Evolutionary conservation across 2,888 invertebrate genomes (phyloP), one percentile per base, ranked within the genome.

Genomic region (Bembecia ichneumoniformis): DNA sequence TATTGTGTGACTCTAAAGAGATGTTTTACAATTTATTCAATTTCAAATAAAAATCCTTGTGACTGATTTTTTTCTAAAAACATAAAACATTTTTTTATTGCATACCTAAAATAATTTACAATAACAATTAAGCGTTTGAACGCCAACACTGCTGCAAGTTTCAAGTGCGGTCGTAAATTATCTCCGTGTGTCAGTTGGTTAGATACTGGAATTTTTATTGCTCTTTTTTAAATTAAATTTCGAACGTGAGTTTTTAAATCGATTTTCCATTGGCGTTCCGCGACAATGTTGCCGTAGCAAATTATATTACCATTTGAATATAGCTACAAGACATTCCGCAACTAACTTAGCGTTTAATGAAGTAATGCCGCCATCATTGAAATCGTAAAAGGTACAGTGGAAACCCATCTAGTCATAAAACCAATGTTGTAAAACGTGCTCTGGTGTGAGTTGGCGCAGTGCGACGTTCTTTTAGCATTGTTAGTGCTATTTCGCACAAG

Each of bases 321-420:
- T 35, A 40, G 40, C 35, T 48, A 17, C 48, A 45, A 35, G 48
- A 17, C 35, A 46, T 46, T 16, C 34, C n/a, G 48, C 48, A 49
- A 49, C 36, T 46, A 49, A 36, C 40, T 49, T 20, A 46, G 40
- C 40, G 49, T 51, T 51, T 59, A 60, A 63, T 62, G 60, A 61
- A 62, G 62, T 58, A 59, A 62, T 58, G 51, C 55, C 48, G 51
- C 59, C 58, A 56, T 59, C 53, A 58, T 63, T 56, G 56, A 46
- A 55, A 52, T 58, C 57, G 59, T 63, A 61, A 62, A 60, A 49
- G 49, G 55, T 52, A 51, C 55, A 50, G 52, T 13, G 46, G 40
- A 40, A 20, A 40, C 28, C 49, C 49, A 47, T 44, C 35, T 20
- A 45, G 52, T 53, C 52, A 52, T 59, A 60, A 60, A 59, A 54